phyloP scores from a whole-genome alignment of 2,888 invertebrate genomes.

The Synanthedon formicaeformis region DNA sequence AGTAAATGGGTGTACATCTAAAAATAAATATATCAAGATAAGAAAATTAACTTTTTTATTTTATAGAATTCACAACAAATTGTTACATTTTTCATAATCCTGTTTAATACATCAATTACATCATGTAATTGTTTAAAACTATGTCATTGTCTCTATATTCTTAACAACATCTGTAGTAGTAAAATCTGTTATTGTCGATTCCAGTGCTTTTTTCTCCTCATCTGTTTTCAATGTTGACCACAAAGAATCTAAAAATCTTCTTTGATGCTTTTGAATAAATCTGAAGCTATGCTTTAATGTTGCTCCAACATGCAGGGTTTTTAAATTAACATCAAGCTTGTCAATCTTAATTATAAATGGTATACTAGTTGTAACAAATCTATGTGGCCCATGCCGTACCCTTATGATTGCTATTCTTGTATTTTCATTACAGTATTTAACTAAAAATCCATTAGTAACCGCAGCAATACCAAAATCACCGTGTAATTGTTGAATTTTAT shows the following conservation, averaged over 20 bases:
- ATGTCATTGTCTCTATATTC: constrained; percentile 51
- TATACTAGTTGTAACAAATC: constrained; percentile 75
- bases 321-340: constrained; percentile 70
- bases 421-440: constrained; percentile 83
- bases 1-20: no score
- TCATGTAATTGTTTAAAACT: constrained; percentile 2
- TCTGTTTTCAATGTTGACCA: constrained; percentile 73
- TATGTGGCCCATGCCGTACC: constrained; percentile 80
- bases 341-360: constrained; percentile 78
- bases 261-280: constrained; percentile 78
- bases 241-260: constrained; percentile 72
- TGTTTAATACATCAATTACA: neutral
- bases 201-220: constrained; percentile 71
- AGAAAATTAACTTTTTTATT: constrained; percentile 1
- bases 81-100: neutral
- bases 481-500: constrained; percentile 76
- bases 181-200: constrained; percentile 57
- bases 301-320: constrained; percentile 80
- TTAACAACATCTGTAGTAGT: constrained; percentile 56
- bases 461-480: constrained; percentile 83
- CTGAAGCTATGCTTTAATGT: constrained; percentile 84
- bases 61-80: no score
- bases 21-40: neutral
- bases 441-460: constrained; percentile 77
- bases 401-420: constrained; percentile 81